Conservation (phyloP, 2,113 vertebrate species). For the Hypocryptadius cinnamomeus region DNA sequence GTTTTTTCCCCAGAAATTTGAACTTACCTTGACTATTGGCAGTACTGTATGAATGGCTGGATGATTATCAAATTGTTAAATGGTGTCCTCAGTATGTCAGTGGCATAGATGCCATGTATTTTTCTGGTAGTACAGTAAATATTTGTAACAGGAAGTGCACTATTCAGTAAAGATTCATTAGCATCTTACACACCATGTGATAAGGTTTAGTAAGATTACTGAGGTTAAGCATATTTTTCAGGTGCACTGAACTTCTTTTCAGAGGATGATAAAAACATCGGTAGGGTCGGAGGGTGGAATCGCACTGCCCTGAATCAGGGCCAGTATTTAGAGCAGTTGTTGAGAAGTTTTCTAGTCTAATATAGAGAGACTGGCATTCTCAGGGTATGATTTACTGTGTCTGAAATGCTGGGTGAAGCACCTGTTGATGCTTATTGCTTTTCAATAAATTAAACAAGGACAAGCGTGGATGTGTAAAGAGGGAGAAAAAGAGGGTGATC, state of each 20-base stretch:
- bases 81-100: not conserved
- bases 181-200: not conserved
- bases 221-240: not conserved
- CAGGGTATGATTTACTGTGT: not conserved
- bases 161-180: not conserved
- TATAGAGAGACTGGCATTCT: not conserved
- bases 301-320: not conserved
- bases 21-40: not conserved
- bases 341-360: not conserved
- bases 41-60: not conserved
- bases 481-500: not conserved
- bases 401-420: not conserved
- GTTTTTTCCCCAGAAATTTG: not conserved
- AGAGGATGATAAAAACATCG: not conserved
- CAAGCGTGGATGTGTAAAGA: not conserved
- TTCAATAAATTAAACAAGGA: not conserved
- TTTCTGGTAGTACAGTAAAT: not conserved
- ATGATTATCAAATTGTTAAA: not conserved
- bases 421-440: not conserved
- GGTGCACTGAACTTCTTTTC: not conserved
- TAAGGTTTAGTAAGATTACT: not conserved
- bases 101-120: not conserved
- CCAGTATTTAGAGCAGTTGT: not conserved
- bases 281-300: not conserved
- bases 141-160: not conserved